phyloP scores from a whole-genome alignment of 2,888 invertebrate species.

The Desoria tigrina region DNA sequence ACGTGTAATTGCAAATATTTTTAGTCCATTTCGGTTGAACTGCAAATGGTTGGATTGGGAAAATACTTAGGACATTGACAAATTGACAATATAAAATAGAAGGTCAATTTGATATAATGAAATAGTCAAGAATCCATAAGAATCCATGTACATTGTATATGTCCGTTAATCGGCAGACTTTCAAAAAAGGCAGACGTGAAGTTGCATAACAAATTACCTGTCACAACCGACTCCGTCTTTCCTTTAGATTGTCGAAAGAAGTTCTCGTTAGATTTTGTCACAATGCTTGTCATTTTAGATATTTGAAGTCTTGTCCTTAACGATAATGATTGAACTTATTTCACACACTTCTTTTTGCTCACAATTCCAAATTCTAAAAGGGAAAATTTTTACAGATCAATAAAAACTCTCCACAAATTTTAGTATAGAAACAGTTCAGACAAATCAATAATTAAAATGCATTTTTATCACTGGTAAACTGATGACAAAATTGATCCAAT shows the following conservation, averaged over 20 bases:
- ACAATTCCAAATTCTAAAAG: neutral
- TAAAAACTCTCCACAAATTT: neutral
- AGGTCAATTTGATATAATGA: neutral
- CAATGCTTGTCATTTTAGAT: conserved; percentile 52
- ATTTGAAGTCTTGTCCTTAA: neutral
- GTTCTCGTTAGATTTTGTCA: conserved; percentile 50
- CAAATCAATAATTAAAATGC: no score
- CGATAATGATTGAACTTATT: neutral
- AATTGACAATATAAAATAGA: neutral
- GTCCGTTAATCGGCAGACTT: no score
- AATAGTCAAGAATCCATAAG: neutral
- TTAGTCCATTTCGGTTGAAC: neutral
- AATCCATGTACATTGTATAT: neutral
- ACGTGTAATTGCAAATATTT: neutral
- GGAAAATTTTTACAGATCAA: neutral
- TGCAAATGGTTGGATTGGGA: neutral
- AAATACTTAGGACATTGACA: neutral
- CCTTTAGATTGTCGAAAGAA: conserved; percentile 50
- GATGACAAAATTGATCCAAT: no score
- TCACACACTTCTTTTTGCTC: neutral
- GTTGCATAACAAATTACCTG: conserved; percentile 36
- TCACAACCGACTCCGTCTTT: conserved; percentile 42
- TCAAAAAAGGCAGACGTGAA: no score
- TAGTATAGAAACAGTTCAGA: no score
- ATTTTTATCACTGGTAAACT: no score